Conservation (phyloP, 2,797 vertebrate species). For the Poeciliopsis paucimaculata region DNA sequence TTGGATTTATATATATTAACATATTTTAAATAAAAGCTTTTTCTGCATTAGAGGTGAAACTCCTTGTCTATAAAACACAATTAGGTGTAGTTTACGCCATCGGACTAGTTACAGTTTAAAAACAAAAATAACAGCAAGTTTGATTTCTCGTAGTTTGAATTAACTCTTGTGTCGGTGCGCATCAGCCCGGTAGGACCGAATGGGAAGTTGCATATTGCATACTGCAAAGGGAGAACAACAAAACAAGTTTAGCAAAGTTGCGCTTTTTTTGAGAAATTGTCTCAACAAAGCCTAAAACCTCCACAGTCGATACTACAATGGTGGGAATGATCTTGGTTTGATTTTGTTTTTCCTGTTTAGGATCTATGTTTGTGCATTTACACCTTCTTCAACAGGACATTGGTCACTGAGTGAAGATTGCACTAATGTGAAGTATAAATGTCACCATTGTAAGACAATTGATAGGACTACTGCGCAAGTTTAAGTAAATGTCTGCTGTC, state of each 20-base stretch:
- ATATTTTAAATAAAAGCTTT: background rate
- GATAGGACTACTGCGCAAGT: background rate
- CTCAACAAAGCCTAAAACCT: background rate
- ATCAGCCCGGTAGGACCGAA: constrained; percentile 20
- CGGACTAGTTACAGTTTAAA: background rate
- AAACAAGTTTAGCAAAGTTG: background rate
- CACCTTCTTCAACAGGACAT: background rate
- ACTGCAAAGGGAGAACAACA: background rate
- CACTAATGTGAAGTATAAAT: background rate
- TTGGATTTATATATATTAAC: constrained; percentile 1
- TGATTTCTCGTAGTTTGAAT: constrained; percentile 37
- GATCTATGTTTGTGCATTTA: background rate
- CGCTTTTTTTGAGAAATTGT: background rate
- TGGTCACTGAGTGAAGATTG: too few relatives aligned
- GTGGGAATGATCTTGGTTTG: background rate
- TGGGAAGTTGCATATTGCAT: constrained; percentile 33
- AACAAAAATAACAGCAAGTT: background rate
- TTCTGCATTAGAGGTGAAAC: background rate
- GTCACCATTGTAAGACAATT: background rate
- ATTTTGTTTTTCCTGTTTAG: background rate
- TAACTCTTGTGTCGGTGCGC: constrained; percentile 42
- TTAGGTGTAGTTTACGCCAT: background rate
- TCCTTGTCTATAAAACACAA: background rate
- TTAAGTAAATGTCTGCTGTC: background rate
- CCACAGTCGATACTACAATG: background rate